Evolutionary conservation across 1,140 invertebrate species (phyloP), one percentile per base, ranked within the genome.

Genomic region (Bombus superbus): DNA sequence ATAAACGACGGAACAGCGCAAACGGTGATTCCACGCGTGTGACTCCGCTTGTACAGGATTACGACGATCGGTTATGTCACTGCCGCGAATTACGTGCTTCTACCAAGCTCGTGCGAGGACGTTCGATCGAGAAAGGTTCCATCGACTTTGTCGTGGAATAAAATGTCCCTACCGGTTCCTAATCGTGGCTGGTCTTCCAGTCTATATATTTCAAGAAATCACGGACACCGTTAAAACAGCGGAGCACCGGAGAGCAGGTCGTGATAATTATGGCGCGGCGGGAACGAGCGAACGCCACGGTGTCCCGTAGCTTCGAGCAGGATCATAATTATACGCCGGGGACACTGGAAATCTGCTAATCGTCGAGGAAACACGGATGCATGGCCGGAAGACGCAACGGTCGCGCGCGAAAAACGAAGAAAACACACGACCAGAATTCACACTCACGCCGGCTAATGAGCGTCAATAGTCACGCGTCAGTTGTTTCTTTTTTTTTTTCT

Each of bases 1-100:
- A 91, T 87, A 88, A 92, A 47, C 80, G 88, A 91, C 85, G 83
- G 73, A 32, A 38, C 74, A 71, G 66, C 72, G 38, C 74, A 74
- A 69, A 75, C 68, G 64, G 53, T 64, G 85, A 69, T 79, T 69
- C 68, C 9, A 35, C 78, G 38, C 38, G 59, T 32, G 62, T 18
- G 25, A 66, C 66, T 84, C 74, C 35, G 13, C 35, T 32, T 47
- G 57, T 66, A 13, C 64, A 25, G 66, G 28, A 62, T n/a, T n/a
- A n/a, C 28, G 18, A 53, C 47, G 47, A 53, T 62, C 1, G 10
- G 1, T 62, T n/a, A 11, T 11, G 28, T 62, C 11, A 11, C 22
- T 5, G 59, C n/a, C 59, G 0, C 59, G 59, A n/a, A 28, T 25
- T 59, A 59, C 25, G 9, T 3, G 9, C 25, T 10, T 28, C 22